Percentiles rank a stretch among this genome's conserved stretches.
Evolutionary conservation across 1,140 invertebrate species (phyloP).

Genomic region (Harlomillsia oculata): DNA sequence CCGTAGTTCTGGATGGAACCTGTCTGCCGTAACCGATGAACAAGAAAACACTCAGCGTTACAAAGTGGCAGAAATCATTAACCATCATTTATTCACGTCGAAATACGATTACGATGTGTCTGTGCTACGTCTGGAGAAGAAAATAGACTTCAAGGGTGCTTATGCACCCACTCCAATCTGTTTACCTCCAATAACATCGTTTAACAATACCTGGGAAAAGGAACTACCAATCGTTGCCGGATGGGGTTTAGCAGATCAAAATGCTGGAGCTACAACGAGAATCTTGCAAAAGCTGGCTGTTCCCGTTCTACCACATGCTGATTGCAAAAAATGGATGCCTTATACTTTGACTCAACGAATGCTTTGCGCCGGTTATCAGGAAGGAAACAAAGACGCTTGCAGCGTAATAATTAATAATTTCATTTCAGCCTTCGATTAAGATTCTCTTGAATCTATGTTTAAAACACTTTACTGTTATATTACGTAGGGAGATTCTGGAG

Average conservation of each 20-base stretch:
- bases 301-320: not conserved
- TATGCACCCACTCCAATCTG: slow-evolving; percentile 7
- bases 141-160: not conserved
- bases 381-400: slow-evolving; percentile 8
- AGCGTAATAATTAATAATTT: not conserved
- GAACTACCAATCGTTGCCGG: slow-evolving; percentile 2
- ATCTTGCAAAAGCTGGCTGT: slow-evolving; percentile 8
- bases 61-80: slow-evolving; percentile 1
- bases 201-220: not conserved
- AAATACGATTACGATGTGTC: slow-evolving; percentile 10
- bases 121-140: not conserved
- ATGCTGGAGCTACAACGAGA: slow-evolving; percentile 8
- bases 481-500: slow-evolving; percentile 7
- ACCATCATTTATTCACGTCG: slow-evolving; percentile 1
- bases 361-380: slow-evolving; percentile 2
- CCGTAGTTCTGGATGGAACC: not conserved
- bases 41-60: slow-evolving; percentile 1
- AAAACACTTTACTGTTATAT: not conserved
- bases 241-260: slow-evolving; percentile 11
- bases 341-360: slow-evolving; percentile 9
- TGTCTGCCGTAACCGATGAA: not conserved
- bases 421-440: not conserved
- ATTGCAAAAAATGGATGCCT: slow-evolving; percentile 7
- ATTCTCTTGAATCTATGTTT: not conserved
- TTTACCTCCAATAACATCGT: not conserved